Evolutionary conservation across 2,113 vertebrate genomes (phyloP).

Genomic region (Gavia stellata): DNA sequence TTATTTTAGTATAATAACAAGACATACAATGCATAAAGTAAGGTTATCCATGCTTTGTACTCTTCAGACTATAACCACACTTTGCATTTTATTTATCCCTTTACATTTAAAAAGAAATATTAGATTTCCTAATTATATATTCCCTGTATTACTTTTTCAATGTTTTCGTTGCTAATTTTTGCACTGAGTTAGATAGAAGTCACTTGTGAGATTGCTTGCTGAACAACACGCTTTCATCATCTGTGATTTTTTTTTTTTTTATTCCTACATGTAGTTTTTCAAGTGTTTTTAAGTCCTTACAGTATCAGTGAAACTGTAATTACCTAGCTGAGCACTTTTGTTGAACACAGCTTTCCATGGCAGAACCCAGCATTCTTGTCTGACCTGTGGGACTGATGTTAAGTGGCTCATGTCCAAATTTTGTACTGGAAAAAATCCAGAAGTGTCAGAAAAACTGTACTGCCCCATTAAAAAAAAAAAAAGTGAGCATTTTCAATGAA

Average conservation of each 20-base stretch:
- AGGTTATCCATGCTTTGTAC: neutral
- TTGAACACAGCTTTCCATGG: neutral
- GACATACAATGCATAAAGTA: neutral
- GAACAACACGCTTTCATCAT: neutral
- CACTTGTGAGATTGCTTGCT: neutral
- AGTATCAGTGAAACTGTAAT: neutral
- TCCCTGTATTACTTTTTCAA: neutral
- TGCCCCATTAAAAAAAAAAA: neutral
- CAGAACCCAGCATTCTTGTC: neutral
- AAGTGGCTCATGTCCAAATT: neutral
- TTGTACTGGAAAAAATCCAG: neutral
- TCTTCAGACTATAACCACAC: conserved; percentile 54
- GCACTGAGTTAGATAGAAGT: neutral
- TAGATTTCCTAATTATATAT: neutral
- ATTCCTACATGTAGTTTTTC: neutral
- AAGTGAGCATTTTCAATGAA: neutral
- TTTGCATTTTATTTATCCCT: neutral
- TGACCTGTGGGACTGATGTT: neutral
- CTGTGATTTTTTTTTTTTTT: neutral
- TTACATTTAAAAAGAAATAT: neutral
- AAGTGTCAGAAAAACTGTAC: neutral
- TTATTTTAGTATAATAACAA: neutral
- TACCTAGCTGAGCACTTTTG: neutral
- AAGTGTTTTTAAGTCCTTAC: neutral
- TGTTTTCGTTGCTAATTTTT: neutral